phyloP scores from a whole-genome alignment of 2,797 vertebrate species.

The Capromys pilorides region DNA sequence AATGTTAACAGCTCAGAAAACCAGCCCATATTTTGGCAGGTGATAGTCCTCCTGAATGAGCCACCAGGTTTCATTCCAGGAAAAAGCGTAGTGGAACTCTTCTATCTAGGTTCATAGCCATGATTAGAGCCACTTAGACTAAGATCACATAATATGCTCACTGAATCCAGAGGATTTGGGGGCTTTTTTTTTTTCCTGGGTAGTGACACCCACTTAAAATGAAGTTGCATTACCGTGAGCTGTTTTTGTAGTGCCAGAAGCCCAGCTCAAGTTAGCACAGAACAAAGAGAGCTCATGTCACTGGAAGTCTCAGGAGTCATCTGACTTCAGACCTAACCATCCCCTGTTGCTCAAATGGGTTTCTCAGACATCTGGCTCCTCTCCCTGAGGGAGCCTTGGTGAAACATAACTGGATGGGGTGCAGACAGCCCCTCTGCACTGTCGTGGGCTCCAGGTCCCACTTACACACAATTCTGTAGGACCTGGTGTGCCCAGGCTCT shows the following conservation, averaged over 20 bases:
- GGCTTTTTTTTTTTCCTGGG: not conserved
- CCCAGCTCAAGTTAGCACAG: not conserved
- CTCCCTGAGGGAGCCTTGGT: not conserved
- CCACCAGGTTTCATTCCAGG: not conserved
- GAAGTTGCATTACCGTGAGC: not conserved
- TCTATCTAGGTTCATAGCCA: not conserved
- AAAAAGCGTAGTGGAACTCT: not conserved
- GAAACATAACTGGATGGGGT: not conserved
- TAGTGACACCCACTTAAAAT: not conserved
- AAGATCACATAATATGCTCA: not conserved
- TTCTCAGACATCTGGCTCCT: not conserved
- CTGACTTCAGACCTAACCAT: not conserved
- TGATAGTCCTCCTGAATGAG: not conserved
- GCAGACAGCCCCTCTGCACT: not conserved
- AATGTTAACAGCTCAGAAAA: no score
- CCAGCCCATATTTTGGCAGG: not conserved
- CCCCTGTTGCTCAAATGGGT: not conserved
- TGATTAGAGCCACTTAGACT: not conserved
- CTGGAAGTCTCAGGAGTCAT: not conserved
- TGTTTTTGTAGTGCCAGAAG: not conserved
- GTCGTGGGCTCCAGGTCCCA: not conserved
- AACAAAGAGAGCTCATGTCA: not conserved
- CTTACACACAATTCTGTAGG: not conserved
- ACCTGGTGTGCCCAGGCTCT: rapidly evolving
- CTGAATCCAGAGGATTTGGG: not conserved